These are phyloP conservation scores for Cabera pusaria DNA, from an alignment of 2,888 invertebrate species.

Conservation along the genomic window DNA sequence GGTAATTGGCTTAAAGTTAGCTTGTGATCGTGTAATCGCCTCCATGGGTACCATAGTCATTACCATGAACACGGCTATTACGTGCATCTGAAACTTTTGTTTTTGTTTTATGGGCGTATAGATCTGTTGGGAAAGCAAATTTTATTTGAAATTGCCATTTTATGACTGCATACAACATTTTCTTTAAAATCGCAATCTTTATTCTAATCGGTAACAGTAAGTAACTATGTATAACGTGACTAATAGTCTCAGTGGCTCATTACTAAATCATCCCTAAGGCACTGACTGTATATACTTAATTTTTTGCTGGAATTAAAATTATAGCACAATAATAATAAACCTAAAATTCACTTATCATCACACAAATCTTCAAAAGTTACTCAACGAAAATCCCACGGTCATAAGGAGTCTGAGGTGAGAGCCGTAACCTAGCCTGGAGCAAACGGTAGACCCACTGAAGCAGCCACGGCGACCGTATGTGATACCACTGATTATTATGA, in stretches of 20 bases:
- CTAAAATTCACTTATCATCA: conserved; percentile 57
- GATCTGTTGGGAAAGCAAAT: conserved; percentile 18
- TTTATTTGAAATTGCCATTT: conserved; percentile 2
- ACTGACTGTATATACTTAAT: conserved; percentile 3
- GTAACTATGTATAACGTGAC: no score
- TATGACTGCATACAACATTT: no score
- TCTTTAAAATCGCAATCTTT: no score
- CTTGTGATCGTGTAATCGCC: conserved; percentile 80
- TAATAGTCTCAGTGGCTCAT: no score
- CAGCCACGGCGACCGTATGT: conserved; percentile 62
- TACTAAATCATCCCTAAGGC: not conserved
- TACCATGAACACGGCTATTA: conserved; percentile 65
- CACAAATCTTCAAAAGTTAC: conserved; percentile 47
- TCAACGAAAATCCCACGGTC: conserved; percentile 72
- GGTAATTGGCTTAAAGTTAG: conserved; percentile 33
- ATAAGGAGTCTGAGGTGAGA: conserved; percentile 70
- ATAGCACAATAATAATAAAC: conserved; percentile 23
- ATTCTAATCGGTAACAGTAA: no score
- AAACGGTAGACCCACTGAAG: conserved; percentile 79
- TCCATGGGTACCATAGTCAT: conserved; percentile 65
- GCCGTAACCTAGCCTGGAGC: conserved; percentile 73
- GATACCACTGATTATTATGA: conserved; percentile 45
- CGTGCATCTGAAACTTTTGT: conserved; percentile 42
- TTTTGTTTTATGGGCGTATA: conserved; percentile 34
- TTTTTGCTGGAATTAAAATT: conserved; percentile 8